These are phyloP conservation scores for Lasius platythorax DNA, from an alignment of 2,888 invertebrate species.

Conservation along the genomic window DNA sequence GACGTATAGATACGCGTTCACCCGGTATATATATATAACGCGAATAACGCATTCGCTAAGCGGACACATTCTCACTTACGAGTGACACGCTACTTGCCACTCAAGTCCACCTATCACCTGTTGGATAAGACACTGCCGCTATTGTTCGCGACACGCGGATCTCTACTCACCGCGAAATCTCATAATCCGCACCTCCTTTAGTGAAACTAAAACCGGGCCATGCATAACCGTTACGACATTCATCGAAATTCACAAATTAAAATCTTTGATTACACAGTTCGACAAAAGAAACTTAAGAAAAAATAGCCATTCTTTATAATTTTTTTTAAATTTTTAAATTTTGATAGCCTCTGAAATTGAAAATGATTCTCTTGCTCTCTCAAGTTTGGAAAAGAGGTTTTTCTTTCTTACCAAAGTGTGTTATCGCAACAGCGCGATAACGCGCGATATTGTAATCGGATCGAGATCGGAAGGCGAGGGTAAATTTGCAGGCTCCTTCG, in stretches of 20 bases:
- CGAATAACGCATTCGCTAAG: conserved; percentile 68
- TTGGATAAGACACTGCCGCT: conserved; percentile 69
- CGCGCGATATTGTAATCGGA: background rate
- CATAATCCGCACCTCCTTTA: conserved; percentile 34
- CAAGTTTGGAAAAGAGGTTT: background rate
- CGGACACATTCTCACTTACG: conserved; percentile 68
- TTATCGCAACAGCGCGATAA: conserved; percentile 14
- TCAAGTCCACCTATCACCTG: conserved; percentile 70
- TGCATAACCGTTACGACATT: background rate
- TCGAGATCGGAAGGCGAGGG: background rate
- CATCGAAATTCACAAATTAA: background rate
- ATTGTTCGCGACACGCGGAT: conserved; percentile 76
- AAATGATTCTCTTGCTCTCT: background rate
- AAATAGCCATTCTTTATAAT: background rate
- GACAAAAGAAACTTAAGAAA: background rate
- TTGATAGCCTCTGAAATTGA: background rate
- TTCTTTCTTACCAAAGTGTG: background rate
- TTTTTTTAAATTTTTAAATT: background rate
- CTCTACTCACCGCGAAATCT: conserved; percentile 47
- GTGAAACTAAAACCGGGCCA: background rate
- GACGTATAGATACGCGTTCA: conserved; percentile 44
- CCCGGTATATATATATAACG: conserved; percentile 67
- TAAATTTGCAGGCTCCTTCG: conserved; percentile 18
- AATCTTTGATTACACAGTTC: background rate
- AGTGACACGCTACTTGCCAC: conserved; percentile 60